Base-by-base conservation (phyloP, 2,113 vertebrate species). In the Leptosomus discolor region DNA sequence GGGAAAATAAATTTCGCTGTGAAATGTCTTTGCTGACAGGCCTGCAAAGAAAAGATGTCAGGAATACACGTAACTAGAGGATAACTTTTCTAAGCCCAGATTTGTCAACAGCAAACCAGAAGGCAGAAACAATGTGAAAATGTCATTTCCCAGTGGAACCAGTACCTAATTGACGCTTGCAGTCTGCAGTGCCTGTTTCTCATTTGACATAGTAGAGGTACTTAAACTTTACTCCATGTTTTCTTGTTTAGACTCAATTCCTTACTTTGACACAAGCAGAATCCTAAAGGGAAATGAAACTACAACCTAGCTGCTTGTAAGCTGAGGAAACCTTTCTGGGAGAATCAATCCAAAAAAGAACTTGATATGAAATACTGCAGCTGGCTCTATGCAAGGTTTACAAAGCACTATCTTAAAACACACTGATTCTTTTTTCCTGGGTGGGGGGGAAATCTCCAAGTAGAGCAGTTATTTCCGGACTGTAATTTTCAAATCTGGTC, bases 221-320 rank as follows among this genome's bases (percentile, higher is more conserved):
- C 84, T 96, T 95, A 90, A 94, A 79, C 87, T 93, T 68, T 93
- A 91, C 58, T 90, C 65, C 79, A 53, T 5, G 8, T 91, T 94
- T 90, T 95, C 92, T 95, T 94, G 81, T 92, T 97, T 94, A 85
- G 91, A 85, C 85, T 92, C 95, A 75, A 77, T 97, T 96, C 95
- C 86, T 90, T 90, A 57, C 82, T 95, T 81, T 95, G 83, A 93
- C 90, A 80, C 74, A 20, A 69, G 67, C 67, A 89, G 51, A 95
- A 86, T 89, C 87, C 92, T 94, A 73, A 85, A 82, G 92, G 95
- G 91, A 92, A 95, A 92, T 29, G 70, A 68, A 97, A 85, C 74
- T 83, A 77, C 88, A 95, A 27, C 92, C 39, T 37, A 30, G 36
- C 39, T 86, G 65, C 89, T 87, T 88, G 84, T 92, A 88, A 93